These are phyloP conservation scores for Melanerpes formicivorus DNA, from an alignment of 2,113 vertebrate species.

Conservation along the genomic window DNA sequence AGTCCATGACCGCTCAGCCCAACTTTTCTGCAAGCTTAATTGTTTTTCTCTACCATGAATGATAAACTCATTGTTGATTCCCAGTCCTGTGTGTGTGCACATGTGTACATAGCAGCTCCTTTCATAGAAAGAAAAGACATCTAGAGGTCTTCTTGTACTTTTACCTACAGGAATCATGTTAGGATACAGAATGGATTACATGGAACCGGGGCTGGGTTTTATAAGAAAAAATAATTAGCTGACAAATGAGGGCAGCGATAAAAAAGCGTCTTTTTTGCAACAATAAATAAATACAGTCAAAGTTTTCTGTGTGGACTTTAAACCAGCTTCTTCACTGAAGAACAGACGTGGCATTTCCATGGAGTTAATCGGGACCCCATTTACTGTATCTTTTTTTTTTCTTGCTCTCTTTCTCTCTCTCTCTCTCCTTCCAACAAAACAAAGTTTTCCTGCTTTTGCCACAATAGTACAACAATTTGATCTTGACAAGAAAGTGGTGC, in stretches of 20 bases:
- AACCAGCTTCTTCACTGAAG: conserved; percentile 90
- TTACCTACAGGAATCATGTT: conserved; percentile 87
- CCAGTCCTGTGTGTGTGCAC: conserved; percentile 81
- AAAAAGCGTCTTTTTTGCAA: conserved; percentile 89
- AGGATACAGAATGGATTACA: conserved; percentile 83
- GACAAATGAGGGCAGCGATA: conserved; percentile 88
- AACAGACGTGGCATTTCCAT: conserved; percentile 86
- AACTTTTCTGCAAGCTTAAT: conserved; percentile 76
- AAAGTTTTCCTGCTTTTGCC: conserved; percentile 81
- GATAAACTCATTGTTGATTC: conserved; percentile 82
- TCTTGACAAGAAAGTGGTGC: conserved; percentile 83
- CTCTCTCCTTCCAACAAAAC: conserved; percentile 78
- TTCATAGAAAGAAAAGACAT: conserved; percentile 89
- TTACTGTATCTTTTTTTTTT: conserved; percentile 77
- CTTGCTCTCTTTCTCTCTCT: conserved; percentile 72
- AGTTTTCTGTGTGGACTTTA: conserved; percentile 86
- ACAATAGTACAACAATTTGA: conserved; percentile 82
- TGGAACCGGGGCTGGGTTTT: conserved; percentile 80
- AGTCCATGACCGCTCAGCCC: conserved; percentile 76
- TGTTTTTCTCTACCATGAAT: conserved; percentile 77
- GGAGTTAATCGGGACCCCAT: conserved; percentile 82
- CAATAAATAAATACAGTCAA: conserved; percentile 90
- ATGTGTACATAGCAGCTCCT: conserved; percentile 87
- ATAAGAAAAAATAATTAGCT: conserved; percentile 88
- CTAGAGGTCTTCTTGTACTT: conserved; percentile 83